Conservation (phyloP, 2,797 vertebrate genomes). For the Rhodeus uyekii region DNA sequence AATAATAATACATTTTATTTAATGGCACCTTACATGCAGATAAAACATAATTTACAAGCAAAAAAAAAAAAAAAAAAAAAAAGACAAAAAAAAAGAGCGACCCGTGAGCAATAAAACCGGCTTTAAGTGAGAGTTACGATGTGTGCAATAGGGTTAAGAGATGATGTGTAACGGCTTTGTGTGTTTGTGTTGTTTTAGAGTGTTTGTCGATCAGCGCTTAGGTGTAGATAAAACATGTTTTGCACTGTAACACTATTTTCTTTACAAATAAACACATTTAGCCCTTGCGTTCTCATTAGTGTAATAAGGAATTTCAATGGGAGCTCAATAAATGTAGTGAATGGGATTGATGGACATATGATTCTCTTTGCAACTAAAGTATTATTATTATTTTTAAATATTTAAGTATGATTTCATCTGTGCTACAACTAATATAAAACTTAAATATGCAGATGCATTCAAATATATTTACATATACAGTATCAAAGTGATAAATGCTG, state of each 20-base stretch:
- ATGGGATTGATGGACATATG: not conserved
- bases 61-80: too few species aligned
- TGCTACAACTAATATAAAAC: not conserved
- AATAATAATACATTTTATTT: too few species aligned
- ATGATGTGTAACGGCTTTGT: slow-evolving; percentile 8
- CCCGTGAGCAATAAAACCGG: not conserved
- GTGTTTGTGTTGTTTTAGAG: slow-evolving; percentile 61
- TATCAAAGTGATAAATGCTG: not conserved
- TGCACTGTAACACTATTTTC: too few species aligned
- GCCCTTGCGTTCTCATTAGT: too few species aligned
- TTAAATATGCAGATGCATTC: not conserved
- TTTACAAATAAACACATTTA: too few species aligned
- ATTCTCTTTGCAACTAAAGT: not conserved
- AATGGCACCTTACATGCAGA: too few species aligned
- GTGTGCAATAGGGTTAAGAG: slow-evolving; percentile 7
- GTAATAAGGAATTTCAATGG: too few species aligned
- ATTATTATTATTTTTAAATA: not conserved
- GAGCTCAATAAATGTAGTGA: not conserved
- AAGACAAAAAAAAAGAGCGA: too few species aligned
- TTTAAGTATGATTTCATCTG: not conserved
- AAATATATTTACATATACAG: not conserved
- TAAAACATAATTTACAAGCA: too few species aligned
- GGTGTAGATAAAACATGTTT: too few species aligned
- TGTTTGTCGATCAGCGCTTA: slow-evolving; percentile 63
- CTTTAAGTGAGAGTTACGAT: slow-evolving; percentile 3